Percentiles rank a stretch among this genome's conserved stretches.
These are phyloP conservation scores for Xiphophorus couchianus DNA, from an alignment of 2,113 vertebrate genomes.

Conservation along the genomic window DNA sequence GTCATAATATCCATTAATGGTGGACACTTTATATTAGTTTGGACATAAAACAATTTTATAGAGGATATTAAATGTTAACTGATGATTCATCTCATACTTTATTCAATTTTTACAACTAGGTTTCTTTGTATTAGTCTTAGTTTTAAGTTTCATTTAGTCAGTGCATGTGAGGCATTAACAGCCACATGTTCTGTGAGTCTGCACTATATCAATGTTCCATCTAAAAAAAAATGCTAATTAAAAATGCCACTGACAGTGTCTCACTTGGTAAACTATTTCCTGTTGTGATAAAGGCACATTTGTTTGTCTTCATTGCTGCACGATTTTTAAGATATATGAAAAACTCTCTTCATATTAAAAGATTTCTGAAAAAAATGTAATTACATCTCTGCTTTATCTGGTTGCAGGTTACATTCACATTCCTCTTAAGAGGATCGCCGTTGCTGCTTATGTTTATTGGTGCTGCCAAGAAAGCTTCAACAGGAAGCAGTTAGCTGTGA, in stretches of 20 bases:
- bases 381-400: background rate
- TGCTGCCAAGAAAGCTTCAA: constrained; percentile 27
- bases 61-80: background rate
- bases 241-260: background rate
- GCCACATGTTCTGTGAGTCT: too few relatives aligned
- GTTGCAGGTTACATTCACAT: constrained; percentile 23
- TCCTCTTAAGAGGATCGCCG: constrained; percentile 13
- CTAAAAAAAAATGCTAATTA: background rate
- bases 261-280: background rate
- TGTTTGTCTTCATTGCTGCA: background rate
- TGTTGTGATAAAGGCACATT: background rate
- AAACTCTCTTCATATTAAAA: background rate
- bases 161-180: too few relatives aligned
- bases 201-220: too few relatives aligned
- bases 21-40: background rate
- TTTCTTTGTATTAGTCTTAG: too few relatives aligned
- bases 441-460: constrained; percentile 31
- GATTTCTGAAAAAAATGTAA: background rate
- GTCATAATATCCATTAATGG: background rate
- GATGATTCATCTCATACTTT: background rate
- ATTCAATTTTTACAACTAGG: too few relatives aligned
- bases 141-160: too few relatives aligned
- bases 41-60: background rate
- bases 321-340: background rate
- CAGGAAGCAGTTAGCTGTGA: constrained; percentile 31